Base-by-base conservation (phyloP, 1,140 invertebrate species). In the Philopotamus ludificatus region DNA sequence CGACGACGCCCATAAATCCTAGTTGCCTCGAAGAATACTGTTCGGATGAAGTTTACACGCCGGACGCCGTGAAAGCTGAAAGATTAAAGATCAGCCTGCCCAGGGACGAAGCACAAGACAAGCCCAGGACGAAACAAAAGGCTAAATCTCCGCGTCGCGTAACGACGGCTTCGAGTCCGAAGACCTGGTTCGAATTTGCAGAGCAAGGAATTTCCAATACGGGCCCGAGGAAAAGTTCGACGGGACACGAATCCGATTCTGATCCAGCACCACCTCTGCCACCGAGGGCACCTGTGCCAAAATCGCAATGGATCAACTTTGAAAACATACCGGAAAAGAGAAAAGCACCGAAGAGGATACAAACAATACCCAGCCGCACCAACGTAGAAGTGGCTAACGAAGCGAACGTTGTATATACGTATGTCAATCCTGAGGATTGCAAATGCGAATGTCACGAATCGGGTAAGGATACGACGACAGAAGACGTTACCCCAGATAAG, bases 391-490 rank as follows among this genome's bases (percentile, higher is more conserved):
- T 74, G 8, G 21, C 42, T 18, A 68, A 20, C 41, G 71, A 60
- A 8, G 39, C 64, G 7, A 72, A 79, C 60, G 77, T 84, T 18
- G 79, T 85, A 62, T 89, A 90, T 71, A 89, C 83, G 74, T 91
- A 91, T 74, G 90, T 91, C 34, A 90, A 90, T 74, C 89, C 90
- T 0, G 90, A 92, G 72, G 89, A 91, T 60, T 92, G 90, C 72
- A 87, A 86, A 71, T 92, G 90, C 74, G 90, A 92, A 75, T 92
- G 90, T 74, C 89, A 92, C 77, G 88, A 89, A 70, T 81, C 76
- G 28, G 74, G 77, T 45, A 76, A 76, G 1, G 76, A 74, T 1
- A 57, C 39, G 0, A 66, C 61, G 47, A 60, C 53, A 41, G 68
- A 70, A 21, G 57, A 70, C 1, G 45, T 47, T 1, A 66, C 65